Base-by-base conservation (phyloP, 2,888 invertebrate species). In the Camponotus fellah region DNA sequence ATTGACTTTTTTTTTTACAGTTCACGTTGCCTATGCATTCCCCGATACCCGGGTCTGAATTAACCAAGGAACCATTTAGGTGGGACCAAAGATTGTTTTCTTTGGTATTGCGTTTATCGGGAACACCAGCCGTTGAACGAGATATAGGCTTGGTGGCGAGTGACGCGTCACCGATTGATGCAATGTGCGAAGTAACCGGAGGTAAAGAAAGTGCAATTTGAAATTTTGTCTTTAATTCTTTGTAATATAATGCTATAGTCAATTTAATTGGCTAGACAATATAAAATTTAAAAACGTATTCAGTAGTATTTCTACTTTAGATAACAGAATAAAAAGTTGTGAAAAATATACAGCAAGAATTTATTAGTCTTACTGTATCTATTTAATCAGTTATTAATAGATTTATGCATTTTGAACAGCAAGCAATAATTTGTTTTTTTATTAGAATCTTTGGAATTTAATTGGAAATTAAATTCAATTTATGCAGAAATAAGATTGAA, bases 1-100 rank as follows among this genome's bases (percentile, higher is more conserved):
- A 26, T 26, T 26, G 26, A 26, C 26, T 26, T 26, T 40, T 8
- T 40, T 9, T 4, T 77, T 68, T 53, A 46, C 95, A 98, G 97
- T 97, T 98, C 91, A 98, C 98, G 93, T 95, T 99, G 91, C 99
- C 99, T 2, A 98, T 99, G 97, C 98, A 98, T 95, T 98, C 98
- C 90, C 97, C 98, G 60, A 98, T 99, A 92, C 99, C 99, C 62
- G 99, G 99, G 14, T 98, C 98, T 8, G 99, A 99, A 95, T 96
- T 99, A 94, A 99, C 99, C 3, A 97, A 98, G 92, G 99, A 99
- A 95, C 99, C 99, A n/a, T 99, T 99, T 95, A 97, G 99, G 89
- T 99, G 99, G 99, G 99, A 99, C 95, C 99, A 99, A 95, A 96
- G 99, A 91, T 96, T 99, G 85, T 99, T 99, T 95, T 98, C 99